Conservation (phyloP, 2,113 vertebrate genomes). For the Sprattus sprattus region DNA sequence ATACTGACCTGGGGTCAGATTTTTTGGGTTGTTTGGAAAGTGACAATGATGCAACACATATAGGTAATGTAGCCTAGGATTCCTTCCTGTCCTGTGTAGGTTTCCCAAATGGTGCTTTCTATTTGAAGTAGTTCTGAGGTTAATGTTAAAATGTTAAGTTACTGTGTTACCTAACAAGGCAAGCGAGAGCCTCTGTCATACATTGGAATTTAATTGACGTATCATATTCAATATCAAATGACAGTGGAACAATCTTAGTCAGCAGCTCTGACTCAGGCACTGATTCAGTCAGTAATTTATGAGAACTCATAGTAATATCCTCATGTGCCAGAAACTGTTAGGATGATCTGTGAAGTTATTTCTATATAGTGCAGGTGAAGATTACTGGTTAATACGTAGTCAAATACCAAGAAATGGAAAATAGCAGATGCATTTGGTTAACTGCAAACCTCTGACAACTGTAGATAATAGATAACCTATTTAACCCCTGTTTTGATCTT, state of each 20-base stretch:
- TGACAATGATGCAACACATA: background rate
- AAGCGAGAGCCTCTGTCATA: background rate
- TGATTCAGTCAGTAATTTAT: background rate
- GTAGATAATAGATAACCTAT: background rate
- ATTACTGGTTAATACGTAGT: background rate
- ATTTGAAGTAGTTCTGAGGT: background rate
- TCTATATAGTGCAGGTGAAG: background rate
- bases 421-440: no score
- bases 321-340: background rate
- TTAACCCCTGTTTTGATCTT: background rate
- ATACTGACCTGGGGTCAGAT: background rate
- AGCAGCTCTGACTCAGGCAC: background rate
- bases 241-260: background rate
- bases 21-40: background rate
- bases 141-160: background rate
- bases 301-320: background rate
- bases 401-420: no score
- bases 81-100: background rate
- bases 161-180: no score
- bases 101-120: background rate
- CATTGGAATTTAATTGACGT: background rate
- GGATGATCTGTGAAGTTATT: background rate
- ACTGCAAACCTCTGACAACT: no score
- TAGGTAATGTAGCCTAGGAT: background rate
- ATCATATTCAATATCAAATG: background rate